A percentile compares a stretch with the other conserved stretches of the same genome.
These are phyloP conservation scores for Etheostoma spectabile DNA, from an alignment of 2,113 vertebrate species.

Conservation along the genomic window DNA sequence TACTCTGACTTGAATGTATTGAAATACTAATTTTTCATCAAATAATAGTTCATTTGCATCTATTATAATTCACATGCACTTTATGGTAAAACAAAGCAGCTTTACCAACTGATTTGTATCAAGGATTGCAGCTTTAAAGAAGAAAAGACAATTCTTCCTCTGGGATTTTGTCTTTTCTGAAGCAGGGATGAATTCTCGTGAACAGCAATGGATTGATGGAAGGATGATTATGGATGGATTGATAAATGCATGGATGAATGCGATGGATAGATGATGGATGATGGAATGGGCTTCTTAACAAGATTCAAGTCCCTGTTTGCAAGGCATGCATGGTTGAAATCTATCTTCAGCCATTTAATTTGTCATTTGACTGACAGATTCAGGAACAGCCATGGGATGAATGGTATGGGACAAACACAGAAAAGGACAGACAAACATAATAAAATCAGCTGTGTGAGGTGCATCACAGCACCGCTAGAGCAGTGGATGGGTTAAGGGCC, in stretches of 20 bases:
- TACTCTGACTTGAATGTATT: not conserved
- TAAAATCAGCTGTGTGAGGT: slow-evolving; percentile 36
- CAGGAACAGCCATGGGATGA: slow-evolving; percentile 48
- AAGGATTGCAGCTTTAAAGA: slow-evolving; percentile 79
- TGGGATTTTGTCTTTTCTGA: slow-evolving; percentile 70
- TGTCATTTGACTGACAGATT: slow-evolving; percentile 39
- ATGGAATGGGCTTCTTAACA: slow-evolving; percentile 58
- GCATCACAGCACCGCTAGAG: slow-evolving; percentile 44
- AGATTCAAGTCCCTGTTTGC: slow-evolving; percentile 48
- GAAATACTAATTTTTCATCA: not conserved
- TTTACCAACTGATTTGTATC: slow-evolving; percentile 7
- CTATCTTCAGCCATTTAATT: slow-evolving; percentile 50
- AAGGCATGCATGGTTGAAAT: slow-evolving; percentile 70
- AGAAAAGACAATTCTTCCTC: slow-evolving; percentile 73
- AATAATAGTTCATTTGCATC: not conserved
- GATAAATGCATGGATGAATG: slow-evolving; percentile 43
- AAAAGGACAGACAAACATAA: slow-evolving; percentile 59
- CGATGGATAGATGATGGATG: slow-evolving; percentile 55
- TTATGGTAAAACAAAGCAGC: not conserved
- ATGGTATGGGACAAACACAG: slow-evolving; percentile 44
- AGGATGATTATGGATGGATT: slow-evolving; percentile 48
- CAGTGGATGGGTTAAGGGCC: slow-evolving; percentile 61
- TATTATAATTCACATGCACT: not conserved
- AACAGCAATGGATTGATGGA: slow-evolving; percentile 59
- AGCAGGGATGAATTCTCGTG: slow-evolving; percentile 38